Base-by-base conservation (phyloP, 1,140 invertebrate genomes). In the Elysia chlorotica region DNA sequence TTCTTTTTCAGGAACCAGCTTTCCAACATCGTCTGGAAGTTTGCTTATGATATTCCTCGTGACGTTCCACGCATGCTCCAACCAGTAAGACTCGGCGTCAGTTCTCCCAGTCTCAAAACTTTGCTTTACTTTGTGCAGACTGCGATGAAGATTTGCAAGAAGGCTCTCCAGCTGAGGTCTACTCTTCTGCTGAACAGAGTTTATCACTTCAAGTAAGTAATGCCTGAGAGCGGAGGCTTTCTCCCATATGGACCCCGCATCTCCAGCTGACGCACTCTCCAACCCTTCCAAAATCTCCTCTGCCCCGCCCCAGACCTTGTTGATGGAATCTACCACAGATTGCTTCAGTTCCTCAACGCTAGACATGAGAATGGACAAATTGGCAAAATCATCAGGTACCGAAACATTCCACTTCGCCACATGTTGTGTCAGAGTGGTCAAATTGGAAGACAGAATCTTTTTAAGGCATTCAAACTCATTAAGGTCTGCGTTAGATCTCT, bases 301-400 rank as follows among this genome's bases (percentile, higher is more conserved):
- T 23, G 69, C 69, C 53, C 38, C 36, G 25, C 33, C 35, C 69
- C 69, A 71, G n/a, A 71, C 59, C 23, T 31, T 62, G 5, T 71
- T 48, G 2, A 71, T 37, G 17, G 69, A 71, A 33, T 41, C 38
- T 17, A 71, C 2, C 23, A 71, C 69, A 62, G 69, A 59, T 31
- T 71, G 69, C 36, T 71, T 61, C 23, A 71, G n/a, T 14, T 71
- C 69, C 6, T 56, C 35, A 38, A 71, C 38, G 23, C 69, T 48
- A 28, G 69, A 71, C 33, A 71, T n/a, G n/a, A 71, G 38, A n/a
- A 71, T 30, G 10, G 69, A 71, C 31, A 71, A 35, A 33, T 71
- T 71, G 33, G 59, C 69, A 71, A 71, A 71, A 38, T 71, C 69
- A 71, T 71, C 69, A 71, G 63, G 63, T 4, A 63, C 59, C 5